Evolutionary conservation across 1,140 invertebrate species (phyloP).

Genomic region (Ceratoteleas bidentatus): DNA sequence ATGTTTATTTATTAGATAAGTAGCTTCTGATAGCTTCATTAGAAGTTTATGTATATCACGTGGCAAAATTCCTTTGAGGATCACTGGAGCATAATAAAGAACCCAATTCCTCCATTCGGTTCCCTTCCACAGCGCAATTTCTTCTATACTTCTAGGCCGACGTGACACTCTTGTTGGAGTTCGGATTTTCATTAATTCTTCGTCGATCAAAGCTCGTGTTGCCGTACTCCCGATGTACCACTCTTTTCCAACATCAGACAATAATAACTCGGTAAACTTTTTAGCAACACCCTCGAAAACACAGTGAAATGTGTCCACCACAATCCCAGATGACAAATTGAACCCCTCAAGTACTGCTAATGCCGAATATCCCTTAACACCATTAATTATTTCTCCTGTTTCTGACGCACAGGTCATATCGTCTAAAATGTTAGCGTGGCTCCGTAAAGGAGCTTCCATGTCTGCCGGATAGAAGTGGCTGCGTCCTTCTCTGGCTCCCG

Average conservation of each 20-base stretch:
- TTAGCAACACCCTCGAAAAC: not conserved
- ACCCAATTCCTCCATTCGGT: conserved; percentile 21
- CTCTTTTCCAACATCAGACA: not conserved
- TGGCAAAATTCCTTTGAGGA: conserved; percentile 16
- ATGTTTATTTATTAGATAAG: conserved; percentile 6
- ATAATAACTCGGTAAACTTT: not conserved
- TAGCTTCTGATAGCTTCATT: not conserved
- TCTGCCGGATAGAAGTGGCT: conserved; percentile 1
- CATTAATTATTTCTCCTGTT: not conserved
- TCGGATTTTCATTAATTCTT: not conserved
- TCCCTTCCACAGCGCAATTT: conserved; percentile 6
- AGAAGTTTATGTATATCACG: not conserved
- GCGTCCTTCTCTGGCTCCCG: not conserved
- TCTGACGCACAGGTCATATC: not conserved
- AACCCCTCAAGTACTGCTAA: not conserved
- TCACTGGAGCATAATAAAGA: not conserved
- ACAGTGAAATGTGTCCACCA: not conserved
- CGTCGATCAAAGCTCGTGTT: not conserved
- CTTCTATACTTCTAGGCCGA: not conserved
- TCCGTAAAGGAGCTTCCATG: conserved; percentile 1
- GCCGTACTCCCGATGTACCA: not conserved
- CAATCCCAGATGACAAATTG: not conserved
- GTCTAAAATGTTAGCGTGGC: not conserved
- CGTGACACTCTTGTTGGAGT: not conserved
- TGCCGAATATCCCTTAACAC: conserved; percentile 6